Evolutionary conservation across 2,113 vertebrate species (phyloP).

Genomic region (Amblyopsis rosae): DNA sequence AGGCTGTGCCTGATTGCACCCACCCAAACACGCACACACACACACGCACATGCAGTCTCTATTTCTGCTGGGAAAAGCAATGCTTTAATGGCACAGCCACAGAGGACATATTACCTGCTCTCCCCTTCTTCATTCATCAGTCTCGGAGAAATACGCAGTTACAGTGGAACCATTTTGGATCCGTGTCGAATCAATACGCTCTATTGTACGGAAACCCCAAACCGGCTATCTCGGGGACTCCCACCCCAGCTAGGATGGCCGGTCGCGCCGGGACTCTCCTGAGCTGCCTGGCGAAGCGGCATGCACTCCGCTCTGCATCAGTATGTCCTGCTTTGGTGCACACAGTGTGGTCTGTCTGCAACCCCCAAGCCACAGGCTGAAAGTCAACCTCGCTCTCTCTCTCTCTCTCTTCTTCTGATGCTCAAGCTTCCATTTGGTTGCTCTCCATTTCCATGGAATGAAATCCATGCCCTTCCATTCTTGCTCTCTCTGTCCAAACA

Average conservation of each 20-base stretch:
- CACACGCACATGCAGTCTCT: constrained; percentile 3
- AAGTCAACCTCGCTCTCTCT: constrained; percentile 15
- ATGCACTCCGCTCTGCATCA: constrained; percentile 47
- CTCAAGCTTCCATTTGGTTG: too few species aligned
- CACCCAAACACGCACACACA: constrained; percentile 10
- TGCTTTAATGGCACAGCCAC: constrained; percentile 45
- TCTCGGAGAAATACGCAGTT: constrained; percentile 38
- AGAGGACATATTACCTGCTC: constrained; percentile 45
- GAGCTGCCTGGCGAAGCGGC: constrained; percentile 27
- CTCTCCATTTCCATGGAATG: not conserved
- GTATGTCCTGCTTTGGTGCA: constrained; percentile 36
- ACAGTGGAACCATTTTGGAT: constrained; percentile 46
- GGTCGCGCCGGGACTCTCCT: constrained; percentile 17
- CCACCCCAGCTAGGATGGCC: constrained; percentile 45
- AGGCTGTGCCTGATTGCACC: not conserved
- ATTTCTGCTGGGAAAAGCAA: constrained; percentile 36
- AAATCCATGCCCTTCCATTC: not conserved
- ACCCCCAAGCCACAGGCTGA: constrained; percentile 14
- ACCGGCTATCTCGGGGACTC: constrained; percentile 46
- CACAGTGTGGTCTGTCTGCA: constrained; percentile 33
- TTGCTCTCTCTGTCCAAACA: not conserved
- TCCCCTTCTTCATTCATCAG: constrained; percentile 41
- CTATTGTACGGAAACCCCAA: constrained; percentile 56
- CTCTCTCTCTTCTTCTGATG: not conserved
- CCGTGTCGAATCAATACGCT: constrained; percentile 58